These are phyloP conservation scores for Agonopterix subpropinquella DNA, from an alignment of 2,888 invertebrate genomes.

Conservation along the genomic window DNA sequence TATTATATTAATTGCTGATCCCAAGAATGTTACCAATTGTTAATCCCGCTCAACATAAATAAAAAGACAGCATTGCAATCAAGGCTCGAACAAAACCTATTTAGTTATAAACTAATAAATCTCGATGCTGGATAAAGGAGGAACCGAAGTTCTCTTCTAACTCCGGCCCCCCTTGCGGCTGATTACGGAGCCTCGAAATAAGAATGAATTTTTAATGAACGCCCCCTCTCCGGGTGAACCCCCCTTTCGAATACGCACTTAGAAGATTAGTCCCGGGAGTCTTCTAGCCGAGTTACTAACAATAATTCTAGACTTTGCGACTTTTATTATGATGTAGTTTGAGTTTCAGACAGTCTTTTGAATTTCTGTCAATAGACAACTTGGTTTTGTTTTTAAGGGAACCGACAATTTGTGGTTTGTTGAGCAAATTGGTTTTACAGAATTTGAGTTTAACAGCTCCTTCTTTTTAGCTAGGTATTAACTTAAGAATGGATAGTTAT, in stretches of 20 bases:
- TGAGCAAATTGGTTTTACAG: too few species aligned
- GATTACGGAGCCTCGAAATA: slow-evolving; percentile 67
- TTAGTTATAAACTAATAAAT: slow-evolving; percentile 30
- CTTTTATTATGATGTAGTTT: slow-evolving; percentile 7
- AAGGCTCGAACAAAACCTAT: slow-evolving; percentile 10
- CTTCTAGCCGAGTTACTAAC: slow-evolving; percentile 51
- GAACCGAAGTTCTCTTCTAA: slow-evolving; percentile 34
- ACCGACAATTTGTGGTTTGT: too few species aligned
- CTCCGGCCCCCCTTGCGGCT: slow-evolving; percentile 47
- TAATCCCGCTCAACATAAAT: too few species aligned
- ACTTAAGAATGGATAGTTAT: too few species aligned
- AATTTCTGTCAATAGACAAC: too few species aligned
- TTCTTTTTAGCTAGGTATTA: too few species aligned
- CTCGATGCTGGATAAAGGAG: slow-evolving; percentile 46
- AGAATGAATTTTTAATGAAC: slow-evolving; percentile 75
- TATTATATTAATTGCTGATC: too few species aligned
- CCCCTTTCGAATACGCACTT: slow-evolving; percentile 59
- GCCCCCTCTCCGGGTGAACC: slow-evolving; percentile 27
- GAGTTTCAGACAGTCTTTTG: neutral
- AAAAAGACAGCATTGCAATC: too few species aligned
- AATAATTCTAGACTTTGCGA: slow-evolving; percentile 16
- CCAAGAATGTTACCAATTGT: too few species aligned
- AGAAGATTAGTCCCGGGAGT: slow-evolving; percentile 72
- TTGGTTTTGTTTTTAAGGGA: too few species aligned
- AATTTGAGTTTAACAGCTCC: too few species aligned